Evolutionary conservation across 2,113 vertebrate genomes (phyloP).

Genomic region (Myrmecobius fasciatus): DNA sequence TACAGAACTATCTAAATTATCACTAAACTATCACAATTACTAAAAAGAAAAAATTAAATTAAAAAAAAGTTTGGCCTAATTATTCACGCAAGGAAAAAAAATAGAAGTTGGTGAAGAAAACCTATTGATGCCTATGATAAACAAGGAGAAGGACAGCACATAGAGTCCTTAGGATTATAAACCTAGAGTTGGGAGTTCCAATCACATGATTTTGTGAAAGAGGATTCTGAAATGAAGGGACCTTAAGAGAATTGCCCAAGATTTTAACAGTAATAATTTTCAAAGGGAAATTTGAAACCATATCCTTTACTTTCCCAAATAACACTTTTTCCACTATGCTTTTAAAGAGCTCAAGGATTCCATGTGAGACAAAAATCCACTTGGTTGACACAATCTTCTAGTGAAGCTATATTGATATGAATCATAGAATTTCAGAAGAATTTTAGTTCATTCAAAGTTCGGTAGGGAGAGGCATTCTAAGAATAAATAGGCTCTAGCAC

Average conservation of each 20-base stretch:
- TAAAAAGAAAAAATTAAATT: too few species aligned
- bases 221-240: neutral
- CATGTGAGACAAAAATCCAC: too few species aligned
- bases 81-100: neutral
- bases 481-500: neutral
- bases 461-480: neutral
- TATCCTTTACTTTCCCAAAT: too few species aligned
- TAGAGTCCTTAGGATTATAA: neutral
- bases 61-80: neutral
- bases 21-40: neutral
- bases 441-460: neutral
- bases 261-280: neutral
- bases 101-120: neutral
- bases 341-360: too few species aligned
- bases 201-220: neutral
- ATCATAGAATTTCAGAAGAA: neutral
- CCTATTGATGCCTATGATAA: neutral
- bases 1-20: neutral
- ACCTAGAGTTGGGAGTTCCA: neutral
- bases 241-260: neutral
- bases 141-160: neutral
- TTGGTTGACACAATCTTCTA: neutral
- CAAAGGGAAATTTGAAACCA: neutral
- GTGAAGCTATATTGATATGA: neutral
- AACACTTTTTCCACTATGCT: too few species aligned